Conservation (phyloP, 2,113 vertebrate genomes). For the Labeo rohita region DNA sequence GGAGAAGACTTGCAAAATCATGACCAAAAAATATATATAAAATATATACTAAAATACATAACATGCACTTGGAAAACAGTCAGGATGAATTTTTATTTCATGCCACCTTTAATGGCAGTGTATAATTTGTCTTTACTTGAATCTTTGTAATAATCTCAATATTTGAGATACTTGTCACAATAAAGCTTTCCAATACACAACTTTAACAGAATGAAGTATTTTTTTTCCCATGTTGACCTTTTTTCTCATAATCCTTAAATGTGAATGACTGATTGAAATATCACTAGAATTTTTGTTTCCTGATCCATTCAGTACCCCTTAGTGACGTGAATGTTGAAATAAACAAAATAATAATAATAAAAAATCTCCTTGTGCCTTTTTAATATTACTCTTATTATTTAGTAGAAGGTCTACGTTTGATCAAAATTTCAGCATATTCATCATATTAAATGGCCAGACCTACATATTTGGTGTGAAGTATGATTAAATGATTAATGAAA, state of each 20-base stretch:
- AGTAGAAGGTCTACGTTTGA: too few species aligned
- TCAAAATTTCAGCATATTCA: too few species aligned
- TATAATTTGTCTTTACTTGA: background rate
- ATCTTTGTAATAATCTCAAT: slow-evolving; percentile 12
- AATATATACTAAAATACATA: background rate
- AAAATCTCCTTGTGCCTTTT: too few species aligned
- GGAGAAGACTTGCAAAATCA: too few species aligned
- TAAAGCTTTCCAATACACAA: background rate
- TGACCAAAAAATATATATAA: too few species aligned
- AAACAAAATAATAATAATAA: too few species aligned
- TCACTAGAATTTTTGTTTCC: background rate
- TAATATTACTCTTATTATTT: too few species aligned
- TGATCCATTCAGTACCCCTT: background rate
- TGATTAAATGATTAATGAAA: too few species aligned
- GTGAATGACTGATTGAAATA: background rate
- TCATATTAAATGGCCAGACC: too few species aligned
- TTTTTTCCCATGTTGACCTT: background rate
- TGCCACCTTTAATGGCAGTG: background rate
- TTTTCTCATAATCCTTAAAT: background rate
- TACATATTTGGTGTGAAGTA: too few species aligned
- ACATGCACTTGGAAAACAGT: background rate
- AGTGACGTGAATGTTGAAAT: too few species aligned
- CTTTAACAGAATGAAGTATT: background rate
- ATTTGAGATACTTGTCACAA: background rate
- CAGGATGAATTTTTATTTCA: background rate